These are phyloP conservation scores for Holcopasites calliopsidis DNA, from an alignment of 1,140 invertebrate species.

Conservation along the genomic window DNA sequence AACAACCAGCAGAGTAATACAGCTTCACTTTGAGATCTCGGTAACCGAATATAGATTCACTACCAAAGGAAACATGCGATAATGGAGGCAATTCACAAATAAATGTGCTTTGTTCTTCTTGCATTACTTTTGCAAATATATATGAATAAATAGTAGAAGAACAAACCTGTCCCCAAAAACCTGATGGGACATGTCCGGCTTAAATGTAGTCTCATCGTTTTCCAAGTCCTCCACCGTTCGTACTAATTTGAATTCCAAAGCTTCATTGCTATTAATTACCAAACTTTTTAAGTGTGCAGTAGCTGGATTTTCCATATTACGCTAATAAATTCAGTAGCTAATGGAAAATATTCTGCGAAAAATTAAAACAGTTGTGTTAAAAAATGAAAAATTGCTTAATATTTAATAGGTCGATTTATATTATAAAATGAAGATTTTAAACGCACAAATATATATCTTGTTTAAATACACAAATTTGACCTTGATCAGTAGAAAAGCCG, in stretches of 20 bases:
- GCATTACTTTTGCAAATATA: neutral
- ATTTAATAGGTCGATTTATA: neutral
- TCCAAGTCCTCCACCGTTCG: slow-evolving; percentile 85
- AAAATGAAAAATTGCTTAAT: neutral
- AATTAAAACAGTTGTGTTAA: no score
- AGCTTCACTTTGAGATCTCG: slow-evolving; percentile 89
- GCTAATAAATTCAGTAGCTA: slow-evolving; percentile 34
- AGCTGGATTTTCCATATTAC: slow-evolving; percentile 74
- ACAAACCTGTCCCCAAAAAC: slow-evolving; percentile 91
- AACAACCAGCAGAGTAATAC: slow-evolving; percentile 90
- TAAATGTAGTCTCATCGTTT: slow-evolving; percentile 86
- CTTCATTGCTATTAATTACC: slow-evolving; percentile 86
- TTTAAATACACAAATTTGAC: slow-evolving; percentile 6
- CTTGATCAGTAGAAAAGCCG: slow-evolving; percentile 2
- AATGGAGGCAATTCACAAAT: slow-evolving; percentile 31
- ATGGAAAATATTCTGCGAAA: neutral
- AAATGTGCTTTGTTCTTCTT: neutral
- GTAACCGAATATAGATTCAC: slow-evolving; percentile 96
- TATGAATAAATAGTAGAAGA: neutral
- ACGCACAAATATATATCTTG: neutral
- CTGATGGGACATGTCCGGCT: slow-evolving; percentile 95
- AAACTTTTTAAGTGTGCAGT: slow-evolving; percentile 81
- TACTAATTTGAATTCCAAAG: slow-evolving; percentile 89
- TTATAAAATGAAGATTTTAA: neutral
- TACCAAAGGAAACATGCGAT: slow-evolving; percentile 72